phyloP scores from a whole-genome alignment of 1,140 invertebrate genomes.

The Chironomus tepperi region DNA sequence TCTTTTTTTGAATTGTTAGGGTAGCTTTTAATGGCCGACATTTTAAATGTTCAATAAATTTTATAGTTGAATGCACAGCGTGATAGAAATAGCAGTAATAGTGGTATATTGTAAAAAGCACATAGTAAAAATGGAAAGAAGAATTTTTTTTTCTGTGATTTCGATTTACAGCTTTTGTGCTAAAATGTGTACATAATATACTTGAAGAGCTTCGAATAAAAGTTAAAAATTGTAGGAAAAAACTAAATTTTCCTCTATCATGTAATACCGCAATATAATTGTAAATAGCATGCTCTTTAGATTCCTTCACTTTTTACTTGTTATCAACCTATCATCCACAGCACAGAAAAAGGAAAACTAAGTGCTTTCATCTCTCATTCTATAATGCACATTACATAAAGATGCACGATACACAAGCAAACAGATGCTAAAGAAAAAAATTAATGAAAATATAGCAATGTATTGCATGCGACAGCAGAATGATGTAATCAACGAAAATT shows the following conservation, averaged over 20 bases:
- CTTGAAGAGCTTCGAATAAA: too few species aligned
- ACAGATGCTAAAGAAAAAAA: too few species aligned
- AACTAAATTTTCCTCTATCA: not conserved
- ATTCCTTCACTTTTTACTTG: not conserved
- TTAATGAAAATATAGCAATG: too few species aligned
- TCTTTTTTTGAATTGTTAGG: not conserved
- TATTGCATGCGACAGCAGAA: too few species aligned
- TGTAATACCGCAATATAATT: not conserved
- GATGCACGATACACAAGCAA: too few species aligned
- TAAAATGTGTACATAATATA: not conserved
- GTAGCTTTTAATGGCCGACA: not conserved
- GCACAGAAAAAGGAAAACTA: not conserved
- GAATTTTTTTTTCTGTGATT: constrained; percentile 19
- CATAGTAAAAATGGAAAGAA: not conserved
- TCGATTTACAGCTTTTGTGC: not conserved
- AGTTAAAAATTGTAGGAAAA: not conserved
- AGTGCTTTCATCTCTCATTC: not conserved
- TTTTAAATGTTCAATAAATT: constrained; percentile 20
- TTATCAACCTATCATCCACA: not conserved
- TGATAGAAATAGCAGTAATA: not conserved
- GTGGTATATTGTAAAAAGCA: too few species aligned
- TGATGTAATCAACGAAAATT: too few species aligned
- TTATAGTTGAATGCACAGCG: constrained; percentile 15
- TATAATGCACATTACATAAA: too few species aligned
- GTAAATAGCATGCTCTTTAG: not conserved